Evolutionary conservation across 2,113 vertebrate species (phyloP), one percentile per base, ranked within the genome.

Genomic region (Heterocephalus glaber): DNA sequence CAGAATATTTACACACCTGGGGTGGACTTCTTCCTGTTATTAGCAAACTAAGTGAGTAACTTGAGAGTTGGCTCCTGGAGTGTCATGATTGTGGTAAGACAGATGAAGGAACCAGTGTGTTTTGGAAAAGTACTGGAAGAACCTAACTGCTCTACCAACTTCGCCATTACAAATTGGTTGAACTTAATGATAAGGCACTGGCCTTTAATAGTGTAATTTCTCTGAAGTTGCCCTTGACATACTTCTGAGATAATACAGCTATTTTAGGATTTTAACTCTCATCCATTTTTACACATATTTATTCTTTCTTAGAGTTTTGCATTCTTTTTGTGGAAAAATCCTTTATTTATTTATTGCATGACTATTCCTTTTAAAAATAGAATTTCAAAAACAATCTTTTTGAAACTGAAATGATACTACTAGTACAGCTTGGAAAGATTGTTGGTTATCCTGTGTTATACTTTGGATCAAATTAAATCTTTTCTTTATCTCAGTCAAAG

Each of bases 11-110:
- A 92, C 98, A 98, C 94, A 98, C 99, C 47, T 99, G 99, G 98
- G 92, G 98, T 90, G 98, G 89, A 96, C 98, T 99, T 89, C 97
- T 99, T 94, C 99, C 99, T 86, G 98, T 99, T 97, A 99, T 99
- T 98, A 99, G 96, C 98, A 99, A 98, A 98, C 98, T 99, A 94
- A 99, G 99, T 99, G 98, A 99, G 99, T 99, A 98, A 84, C 84
- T 97, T 94, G 68, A 61, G 95, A 97, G 49, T 93, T 63, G 95
- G 65, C 97, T 91, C 2, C 54, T 94, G 52, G 56, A 66, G 30
- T 28, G 47, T 85, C 82, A 68, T 0, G 3, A 19, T 89, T 92
- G 96, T 30, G 87, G 11, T 77, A 72, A 63, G 58, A 54, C 77
- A 86, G 76, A n/a, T n/a, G 47, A 85, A 66, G 54, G 41, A 74